Evolutionary conservation across 2,888 invertebrate species (phyloP).

Genomic region (Philonicus albiceps): DNA sequence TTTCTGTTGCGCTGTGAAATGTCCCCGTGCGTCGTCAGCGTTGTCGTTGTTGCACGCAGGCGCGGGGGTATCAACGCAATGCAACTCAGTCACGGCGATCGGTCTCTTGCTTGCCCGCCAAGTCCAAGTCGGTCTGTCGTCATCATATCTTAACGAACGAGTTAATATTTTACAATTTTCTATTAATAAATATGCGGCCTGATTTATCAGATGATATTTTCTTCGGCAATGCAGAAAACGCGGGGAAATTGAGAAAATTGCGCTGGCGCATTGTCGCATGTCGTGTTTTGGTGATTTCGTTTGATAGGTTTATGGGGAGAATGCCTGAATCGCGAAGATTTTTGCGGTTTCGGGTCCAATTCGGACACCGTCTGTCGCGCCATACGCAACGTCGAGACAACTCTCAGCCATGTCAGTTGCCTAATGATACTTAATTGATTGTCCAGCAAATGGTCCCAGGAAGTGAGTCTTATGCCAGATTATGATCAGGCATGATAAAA

Average conservation of each 20-base stretch:
- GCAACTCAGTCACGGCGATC: background rate
- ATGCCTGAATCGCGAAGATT: background rate
- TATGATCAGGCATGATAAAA: background rate
- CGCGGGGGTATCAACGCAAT: background rate
- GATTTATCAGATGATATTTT: slow-evolving; percentile 33
- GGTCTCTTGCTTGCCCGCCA: background rate
- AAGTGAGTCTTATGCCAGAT: background rate
- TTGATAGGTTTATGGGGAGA: background rate
- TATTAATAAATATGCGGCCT: slow-evolving; percentile 60
- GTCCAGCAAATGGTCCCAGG: background rate
- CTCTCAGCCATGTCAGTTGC: background rate
- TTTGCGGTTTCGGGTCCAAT: background rate
- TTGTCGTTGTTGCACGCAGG: background rate
- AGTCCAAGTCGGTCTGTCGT: slow-evolving; percentile 48
- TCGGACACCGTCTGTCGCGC: background rate
- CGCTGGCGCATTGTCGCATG: background rate
- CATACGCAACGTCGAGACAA: background rate
- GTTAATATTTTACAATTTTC: slow-evolving; percentile 64
- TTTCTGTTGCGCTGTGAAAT: slow-evolving; percentile 1
- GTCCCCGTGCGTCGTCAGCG: slow-evolving; percentile 14
- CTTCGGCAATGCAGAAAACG: background rate
- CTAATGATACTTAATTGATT: background rate
- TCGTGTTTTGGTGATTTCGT: background rate
- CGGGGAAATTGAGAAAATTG: slow-evolving; percentile 18
- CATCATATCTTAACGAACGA: slow-evolving; percentile 60